Conservation (phyloP, 2,797 vertebrate genomes). For the Epinephelus coioides region DNA sequence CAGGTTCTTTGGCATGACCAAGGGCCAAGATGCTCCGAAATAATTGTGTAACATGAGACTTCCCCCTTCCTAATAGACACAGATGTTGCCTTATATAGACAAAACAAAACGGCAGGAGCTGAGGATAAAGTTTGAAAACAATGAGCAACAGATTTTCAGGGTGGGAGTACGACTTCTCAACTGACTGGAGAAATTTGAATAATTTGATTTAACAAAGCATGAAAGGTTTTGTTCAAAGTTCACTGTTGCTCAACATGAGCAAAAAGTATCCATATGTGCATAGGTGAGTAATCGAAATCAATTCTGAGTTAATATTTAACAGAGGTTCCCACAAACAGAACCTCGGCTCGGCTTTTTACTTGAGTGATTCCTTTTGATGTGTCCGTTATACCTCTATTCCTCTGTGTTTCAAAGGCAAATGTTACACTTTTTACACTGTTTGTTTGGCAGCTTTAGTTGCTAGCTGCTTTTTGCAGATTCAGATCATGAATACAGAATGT, state of each 20-base stretch:
- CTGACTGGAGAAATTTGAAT: background rate
- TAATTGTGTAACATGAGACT: background rate
- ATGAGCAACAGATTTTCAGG: background rate
- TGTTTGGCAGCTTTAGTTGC: background rate
- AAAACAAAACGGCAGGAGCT: constrained; percentile 7
- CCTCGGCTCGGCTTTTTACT: background rate
- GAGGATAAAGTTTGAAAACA: background rate
- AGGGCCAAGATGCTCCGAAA: background rate
- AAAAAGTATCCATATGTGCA: background rate
- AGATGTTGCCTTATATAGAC: constrained; percentile 1
- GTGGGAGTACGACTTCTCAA: background rate
- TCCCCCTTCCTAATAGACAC: background rate
- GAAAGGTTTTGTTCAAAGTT: background rate
- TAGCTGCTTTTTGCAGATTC: background rate
- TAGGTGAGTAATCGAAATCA: background rate
- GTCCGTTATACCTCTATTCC: too few relatives aligned
- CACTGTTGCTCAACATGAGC: background rate
- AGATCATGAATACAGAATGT: background rate
- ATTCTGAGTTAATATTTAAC: background rate
- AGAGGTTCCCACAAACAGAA: background rate
- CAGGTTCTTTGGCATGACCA: background rate
- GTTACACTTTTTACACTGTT: too few relatives aligned
- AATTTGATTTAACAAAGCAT: background rate
- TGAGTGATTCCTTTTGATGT: too few relatives aligned
- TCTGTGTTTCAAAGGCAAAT: too few relatives aligned